These are phyloP conservation scores for Phainopepla nitens DNA, from an alignment of 2,113 vertebrate genomes.

Conservation along the genomic window DNA sequence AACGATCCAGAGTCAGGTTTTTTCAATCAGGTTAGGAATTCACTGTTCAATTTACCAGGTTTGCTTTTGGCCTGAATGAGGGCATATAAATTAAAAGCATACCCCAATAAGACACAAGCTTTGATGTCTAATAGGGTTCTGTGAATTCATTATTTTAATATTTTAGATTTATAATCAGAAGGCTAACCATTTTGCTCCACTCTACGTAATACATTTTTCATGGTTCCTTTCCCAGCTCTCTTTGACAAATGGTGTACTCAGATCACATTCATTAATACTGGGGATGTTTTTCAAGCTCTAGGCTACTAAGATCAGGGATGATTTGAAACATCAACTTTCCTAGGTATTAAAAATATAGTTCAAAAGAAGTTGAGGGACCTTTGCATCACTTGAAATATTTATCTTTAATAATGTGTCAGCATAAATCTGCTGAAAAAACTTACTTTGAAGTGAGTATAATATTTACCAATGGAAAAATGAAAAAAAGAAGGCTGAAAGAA, in stretches of 20 bases:
- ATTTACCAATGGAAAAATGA: background rate
- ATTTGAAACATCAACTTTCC: conserved; percentile 61
- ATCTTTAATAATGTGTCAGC: conserved; percentile 24
- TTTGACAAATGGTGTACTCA: conserved; percentile 44
- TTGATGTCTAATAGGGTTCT: conserved; percentile 59
- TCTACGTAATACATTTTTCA: conserved; percentile 38
- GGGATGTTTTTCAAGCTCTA: conserved; percentile 12
- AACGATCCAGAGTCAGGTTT: conserved; percentile 23
- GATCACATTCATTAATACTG: conserved; percentile 50
- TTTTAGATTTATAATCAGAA: conserved; percentile 62
- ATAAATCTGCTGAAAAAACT: conserved; percentile 1
- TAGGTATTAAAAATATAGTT: conserved; percentile 66
- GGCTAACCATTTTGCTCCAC: conserved; percentile 2
- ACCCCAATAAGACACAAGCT: conserved; percentile 47
- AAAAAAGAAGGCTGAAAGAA: background rate
- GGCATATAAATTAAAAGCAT: conserved; percentile 59
- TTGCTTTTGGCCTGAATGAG: conserved; percentile 36
- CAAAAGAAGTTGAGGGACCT: conserved; percentile 47
- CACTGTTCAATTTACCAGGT: conserved; percentile 50
- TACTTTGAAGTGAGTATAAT: background rate
- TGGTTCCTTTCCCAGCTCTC: conserved; percentile 27
- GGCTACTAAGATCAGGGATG: conserved; percentile 24
- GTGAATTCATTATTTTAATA: conserved; percentile 55
- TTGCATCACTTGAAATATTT: conserved; percentile 49
- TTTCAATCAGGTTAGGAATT: conserved; percentile 50